A percentile compares a stretch with the other conserved stretches of the same genome.
Conservation (phyloP, 1,140 invertebrate genomes). For the Harlomillsia oculata region DNA sequence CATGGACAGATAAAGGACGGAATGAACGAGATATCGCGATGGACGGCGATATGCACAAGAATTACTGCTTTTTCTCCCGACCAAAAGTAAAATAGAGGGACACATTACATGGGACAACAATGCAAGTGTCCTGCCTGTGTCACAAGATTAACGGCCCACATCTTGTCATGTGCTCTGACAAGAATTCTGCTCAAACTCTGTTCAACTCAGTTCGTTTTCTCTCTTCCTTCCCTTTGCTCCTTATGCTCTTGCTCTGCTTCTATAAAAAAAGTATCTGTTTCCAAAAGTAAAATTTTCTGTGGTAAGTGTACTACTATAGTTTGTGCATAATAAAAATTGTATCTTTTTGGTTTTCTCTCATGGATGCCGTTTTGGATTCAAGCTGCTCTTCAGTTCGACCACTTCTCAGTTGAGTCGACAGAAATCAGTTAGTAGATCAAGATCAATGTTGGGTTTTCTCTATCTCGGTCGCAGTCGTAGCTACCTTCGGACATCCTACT, state of each 20-base stretch:
- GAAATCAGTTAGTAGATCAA: slow-evolving; percentile 24
- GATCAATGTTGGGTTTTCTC: slow-evolving; percentile 9
- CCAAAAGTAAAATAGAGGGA: neutral
- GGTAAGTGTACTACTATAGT: neutral
- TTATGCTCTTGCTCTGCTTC: too few relatives aligned
- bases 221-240: too few relatives aligned
- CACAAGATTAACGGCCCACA: slow-evolving; percentile 10
- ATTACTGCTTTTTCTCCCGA: too few relatives aligned
- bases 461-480: neutral
- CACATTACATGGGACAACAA: slow-evolving; percentile 4
- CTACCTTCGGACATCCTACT: slow-evolving; percentile 5
- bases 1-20: too few relatives aligned
- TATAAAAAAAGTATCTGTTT: neutral
- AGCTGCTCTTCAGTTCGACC: slow-evolving; percentile 13
- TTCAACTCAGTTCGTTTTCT: too few relatives aligned
- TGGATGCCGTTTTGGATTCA: slow-evolving; percentile 10
- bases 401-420: neutral
- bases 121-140: slow-evolving; percentile 12
- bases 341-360: too few relatives aligned
- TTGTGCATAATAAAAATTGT: neutral
- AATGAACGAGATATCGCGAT: too few relatives aligned
- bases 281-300: neutral
- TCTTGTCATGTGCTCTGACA: slow-evolving; percentile 8
- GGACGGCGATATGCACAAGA: too few relatives aligned
- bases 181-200: too few relatives aligned